Base-by-base conservation (phyloP, 2,797 vertebrate genomes). In the Tamandua tetradactyla region DNA sequence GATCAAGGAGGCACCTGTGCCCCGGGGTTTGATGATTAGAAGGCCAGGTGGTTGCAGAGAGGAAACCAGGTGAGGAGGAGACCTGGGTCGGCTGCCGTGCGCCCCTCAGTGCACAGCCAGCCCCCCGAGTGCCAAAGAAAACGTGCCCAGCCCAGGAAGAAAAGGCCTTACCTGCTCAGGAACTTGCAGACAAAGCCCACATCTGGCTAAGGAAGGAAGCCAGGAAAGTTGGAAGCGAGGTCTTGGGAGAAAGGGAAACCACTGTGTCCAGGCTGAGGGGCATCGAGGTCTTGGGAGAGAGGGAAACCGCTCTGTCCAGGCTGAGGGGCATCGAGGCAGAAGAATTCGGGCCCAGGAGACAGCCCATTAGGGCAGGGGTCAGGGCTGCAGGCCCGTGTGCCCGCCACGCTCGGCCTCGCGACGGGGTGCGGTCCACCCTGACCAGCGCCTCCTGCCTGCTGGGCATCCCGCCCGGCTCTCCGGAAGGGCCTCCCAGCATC, bases 41-140 rank as follows among this genome's bases (percentile, higher is more conserved):
- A 92, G 22, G 6, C 42, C 62, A 47, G 30, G 25, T 1, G 13
- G 7, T 40, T 18, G 47, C 25, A 7, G 12, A 47, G 78, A 82
- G 37, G 35, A 27, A 44, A 2, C 2, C 5, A 11, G 2, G 57
- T 0, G 1, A 68, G 72, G 49, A 27, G 2, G 30, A 7, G 17
- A 6, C 18, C 66, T 6, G 25, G 62, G 14, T 32, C 0, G 0
- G 17, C 4, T 4, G 17, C 20, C 7, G 3, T 0, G 37, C 22
- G 20, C 2, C 6, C n/a, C 14, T 20, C 42, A 2, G 13, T 0
- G 20, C 13, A 0, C 0, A 3, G 44, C 72, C 17, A 0, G 23
- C 4, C 5, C 61, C 64, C 47, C 40, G 83, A 40, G 59, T 55
- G 23, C 93, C 87, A 55, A 57, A 27, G 57, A 5, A 6, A 5